Conservation (phyloP, 2,888 invertebrate species). For the Pseudococcus jackbeardsleyi region DNA sequence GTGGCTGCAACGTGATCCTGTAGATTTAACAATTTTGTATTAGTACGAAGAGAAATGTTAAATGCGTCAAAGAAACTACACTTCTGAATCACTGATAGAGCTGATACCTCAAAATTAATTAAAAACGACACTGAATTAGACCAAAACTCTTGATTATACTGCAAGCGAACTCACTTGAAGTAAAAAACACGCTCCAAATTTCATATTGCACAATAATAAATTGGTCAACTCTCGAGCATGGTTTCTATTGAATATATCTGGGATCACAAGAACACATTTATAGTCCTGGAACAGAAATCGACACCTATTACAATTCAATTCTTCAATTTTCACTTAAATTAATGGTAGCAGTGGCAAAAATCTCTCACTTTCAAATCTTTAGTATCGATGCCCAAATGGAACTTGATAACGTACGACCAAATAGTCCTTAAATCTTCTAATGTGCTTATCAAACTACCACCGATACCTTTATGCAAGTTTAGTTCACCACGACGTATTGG, state of each 20-base stretch:
- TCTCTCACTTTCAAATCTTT: conserved; percentile 72
- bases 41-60: too few relatives aligned
- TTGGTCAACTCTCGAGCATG: conserved; percentile 88
- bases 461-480: conserved; percentile 85
- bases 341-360: too few relatives aligned
- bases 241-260: conserved; percentile 89
- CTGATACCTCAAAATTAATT: too few relatives aligned
- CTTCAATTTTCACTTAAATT: too few relatives aligned
- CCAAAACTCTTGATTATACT: too few relatives aligned
- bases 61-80: too few relatives aligned
- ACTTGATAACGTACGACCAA: conserved; percentile 86
- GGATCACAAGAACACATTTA: conserved; percentile 88
- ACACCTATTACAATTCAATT: too few relatives aligned
- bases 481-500: conserved; percentile 90
- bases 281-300: conserved; percentile 74
- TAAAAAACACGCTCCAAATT: conserved; percentile 87
- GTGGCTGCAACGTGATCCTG: conserved; percentile 89
- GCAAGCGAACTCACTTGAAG: conserved; percentile 77
- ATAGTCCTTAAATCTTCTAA: conserved; percentile 88
- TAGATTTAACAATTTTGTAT: not conserved
- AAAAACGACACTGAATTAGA: too few relatives aligned
- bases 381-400: conserved; percentile 81
- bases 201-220: conserved; percentile 83
- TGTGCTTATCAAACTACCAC: conserved; percentile 88
- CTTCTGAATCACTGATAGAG: too few relatives aligned